phyloP scores from a whole-genome alignment of 2,888 invertebrate species.

The Agonum fuliginosum region DNA sequence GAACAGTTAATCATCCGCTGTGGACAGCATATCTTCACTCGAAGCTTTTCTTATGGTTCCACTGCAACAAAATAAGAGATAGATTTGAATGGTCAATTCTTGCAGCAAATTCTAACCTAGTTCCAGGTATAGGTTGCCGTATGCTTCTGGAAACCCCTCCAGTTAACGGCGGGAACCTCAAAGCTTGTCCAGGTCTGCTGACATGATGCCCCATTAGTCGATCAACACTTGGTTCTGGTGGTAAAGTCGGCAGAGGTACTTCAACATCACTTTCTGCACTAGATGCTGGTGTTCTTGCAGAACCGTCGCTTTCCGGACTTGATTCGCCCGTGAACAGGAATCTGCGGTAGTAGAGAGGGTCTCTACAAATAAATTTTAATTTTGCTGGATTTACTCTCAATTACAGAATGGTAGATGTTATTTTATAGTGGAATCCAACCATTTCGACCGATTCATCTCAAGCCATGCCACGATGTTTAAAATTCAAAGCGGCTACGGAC shows the following conservation, averaged over 20 bases:
- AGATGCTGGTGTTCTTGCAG: conserved; percentile 69
- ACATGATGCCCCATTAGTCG: conserved; percentile 71
- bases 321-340: conserved; percentile 66
- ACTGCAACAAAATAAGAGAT: conserved; percentile 18
- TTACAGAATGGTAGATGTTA: too few relatives aligned
- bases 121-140: conserved; percentile 50
- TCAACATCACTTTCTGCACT: conserved; percentile 69
- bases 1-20: conserved; percentile 19
- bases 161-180: conserved; percentile 71
- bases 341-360: conserved; percentile 69
- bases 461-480: too few relatives aligned
- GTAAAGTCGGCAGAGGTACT: conserved; percentile 65
- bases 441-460: too few relatives aligned
- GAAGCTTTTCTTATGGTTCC: conserved; percentile 45
- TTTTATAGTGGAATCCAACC: too few relatives aligned
- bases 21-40: conserved; percentile 55
- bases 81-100: not conserved
- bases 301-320: conserved; percentile 66
- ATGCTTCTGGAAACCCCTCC: conserved; percentile 38
- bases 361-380: conserved; percentile 65
- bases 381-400: not conserved
- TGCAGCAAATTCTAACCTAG: conserved; percentile 39
- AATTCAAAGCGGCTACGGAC: too few relatives aligned
- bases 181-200: conserved; percentile 68
- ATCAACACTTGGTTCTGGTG: conserved; percentile 68